Conservation (phyloP, 2,797 vertebrate species). For the Scolopax bukidnonensis region DNA sequence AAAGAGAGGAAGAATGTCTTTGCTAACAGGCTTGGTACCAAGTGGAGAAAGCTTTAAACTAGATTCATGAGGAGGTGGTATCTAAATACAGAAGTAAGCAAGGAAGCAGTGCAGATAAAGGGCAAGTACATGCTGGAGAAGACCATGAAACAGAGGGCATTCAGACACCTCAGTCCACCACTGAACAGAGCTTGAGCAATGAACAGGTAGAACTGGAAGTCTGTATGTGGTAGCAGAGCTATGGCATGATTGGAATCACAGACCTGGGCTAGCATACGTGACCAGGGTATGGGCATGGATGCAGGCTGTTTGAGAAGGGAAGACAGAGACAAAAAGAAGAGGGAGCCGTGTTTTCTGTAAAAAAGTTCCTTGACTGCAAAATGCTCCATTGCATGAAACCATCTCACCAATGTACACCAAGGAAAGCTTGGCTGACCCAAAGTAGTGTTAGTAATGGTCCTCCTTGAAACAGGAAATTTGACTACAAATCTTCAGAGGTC, state of each 20-base stretch:
- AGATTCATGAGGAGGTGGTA: not conserved
- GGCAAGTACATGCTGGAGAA: not conserved
- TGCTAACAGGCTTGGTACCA: not conserved
- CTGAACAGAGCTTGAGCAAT: not conserved
- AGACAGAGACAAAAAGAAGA: not conserved
- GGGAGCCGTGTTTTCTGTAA: not conserved
- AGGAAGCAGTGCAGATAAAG: not conserved
- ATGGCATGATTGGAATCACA: not conserved
- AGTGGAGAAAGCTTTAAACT: not conserved
- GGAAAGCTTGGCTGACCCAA: not conserved
- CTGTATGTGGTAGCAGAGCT: not conserved
- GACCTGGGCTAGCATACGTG: not conserved
- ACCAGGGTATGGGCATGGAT: not conserved
- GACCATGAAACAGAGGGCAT: not conserved
- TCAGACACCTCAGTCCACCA: not conserved
- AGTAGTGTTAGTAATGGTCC: not conserved
- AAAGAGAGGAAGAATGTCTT: not conserved
- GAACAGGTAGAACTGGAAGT: not conserved
- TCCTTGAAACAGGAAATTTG: not conserved
- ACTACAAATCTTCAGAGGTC: not conserved
- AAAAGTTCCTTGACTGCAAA: not conserved
- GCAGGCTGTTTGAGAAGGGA: not conserved
- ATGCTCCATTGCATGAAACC: accelerated
- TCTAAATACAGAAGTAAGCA: not conserved
- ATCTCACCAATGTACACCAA: not conserved